Evolutionary conservation across 1,140 invertebrate species (phyloP), one percentile per base, ranked within the genome.

Genomic region (Zophobas morio): DNA sequence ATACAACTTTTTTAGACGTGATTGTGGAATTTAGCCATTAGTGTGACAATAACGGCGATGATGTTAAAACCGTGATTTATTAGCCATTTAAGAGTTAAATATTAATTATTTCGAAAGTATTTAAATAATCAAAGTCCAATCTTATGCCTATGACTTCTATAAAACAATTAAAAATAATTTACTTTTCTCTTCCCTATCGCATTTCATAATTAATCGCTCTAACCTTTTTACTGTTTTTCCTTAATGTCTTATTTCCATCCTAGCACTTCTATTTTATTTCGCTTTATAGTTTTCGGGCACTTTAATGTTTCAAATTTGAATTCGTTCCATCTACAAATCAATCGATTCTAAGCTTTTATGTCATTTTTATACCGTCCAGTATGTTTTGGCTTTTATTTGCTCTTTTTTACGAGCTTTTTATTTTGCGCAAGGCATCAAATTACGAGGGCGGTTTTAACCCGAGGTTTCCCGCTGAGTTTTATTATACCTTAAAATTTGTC

Each of bases 401-500:
- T 20, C 2, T 66, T 66, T 66, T 66, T 66, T 66, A 66, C 33
- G 37, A 40, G 37, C 33, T 66, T 42, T 66, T 66, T 66, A 66
- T 66, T 66, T 66, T 66, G 60, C 39, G 60, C 60, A 66, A 40
- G 39, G 60, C 60, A 42, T 66, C 37, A 66, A 66, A 66, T 66
- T 66, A 66, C 60, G 60, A 66, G 39, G 60, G 39, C 60, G 60
- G 60, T 66, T 66, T 66, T 66, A 6, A 39, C 60, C 60, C n/a
- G 60, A 66, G 71, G 71, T 37, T 36, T 36, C 71, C 71, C 33
- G 71, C 71, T 73, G 71, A 1, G 70, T 54, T 54, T 42, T 73
- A 73, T 73, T 73, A 73, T 73, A 73, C 49, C 46, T 56, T 56
- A 56, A 73, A 73, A 73, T 73, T 73, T 73, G 71, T 73, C 71